Evolutionary conservation across 2,113 vertebrate genomes (phyloP), one percentile per base, ranked within the genome.

Genomic region (Thamnaconus septentrionalis): DNA sequence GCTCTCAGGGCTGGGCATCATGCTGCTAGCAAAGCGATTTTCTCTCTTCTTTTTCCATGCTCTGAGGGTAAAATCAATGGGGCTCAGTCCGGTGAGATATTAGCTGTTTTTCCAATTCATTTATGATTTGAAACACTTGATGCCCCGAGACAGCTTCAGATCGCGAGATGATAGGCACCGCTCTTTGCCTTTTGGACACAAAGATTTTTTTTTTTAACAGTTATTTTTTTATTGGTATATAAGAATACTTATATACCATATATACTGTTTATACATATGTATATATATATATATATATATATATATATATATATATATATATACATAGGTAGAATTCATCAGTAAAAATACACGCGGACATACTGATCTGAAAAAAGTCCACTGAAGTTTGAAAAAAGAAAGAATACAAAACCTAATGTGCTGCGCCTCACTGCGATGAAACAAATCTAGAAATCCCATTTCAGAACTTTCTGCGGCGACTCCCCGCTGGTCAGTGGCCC

Each of bases 101-200:
- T 80, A 83, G 66, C 69, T 83, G 75, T 76, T 83, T 86, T 87
- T 86, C 70, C 76, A 86, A 79, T 79, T 82, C 70, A 81, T 86
- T 85, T 83, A 79, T 80, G 79, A 86, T 85, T 87, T 78, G 84
- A 86, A 83, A 84, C 80, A 78, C 76, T 85, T 71, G 71, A 82
- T 65, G 69, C 75, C 59, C 55, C 6, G 7, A 74, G 75, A 73
- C 60, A 60, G 54, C 50, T 52, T 4, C 42, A 74, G 70, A 75
- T 74, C 76, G 18, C 18, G 18, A 31, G 18, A 31, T 31, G 18
- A 31, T 31, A 31, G 18, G 18, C 18, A 31, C 18, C 18, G 18
- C 18, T 31, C 18, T 31, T 31, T 31, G 18, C 18, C 18, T 31
- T 31, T 31, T 31, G 18, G 18, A 31, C 18, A 31, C 18, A 31